These are phyloP conservation scores for Thalassoma bifasciatum DNA, from an alignment of 2,113 vertebrate species.

Conservation along the genomic window DNA sequence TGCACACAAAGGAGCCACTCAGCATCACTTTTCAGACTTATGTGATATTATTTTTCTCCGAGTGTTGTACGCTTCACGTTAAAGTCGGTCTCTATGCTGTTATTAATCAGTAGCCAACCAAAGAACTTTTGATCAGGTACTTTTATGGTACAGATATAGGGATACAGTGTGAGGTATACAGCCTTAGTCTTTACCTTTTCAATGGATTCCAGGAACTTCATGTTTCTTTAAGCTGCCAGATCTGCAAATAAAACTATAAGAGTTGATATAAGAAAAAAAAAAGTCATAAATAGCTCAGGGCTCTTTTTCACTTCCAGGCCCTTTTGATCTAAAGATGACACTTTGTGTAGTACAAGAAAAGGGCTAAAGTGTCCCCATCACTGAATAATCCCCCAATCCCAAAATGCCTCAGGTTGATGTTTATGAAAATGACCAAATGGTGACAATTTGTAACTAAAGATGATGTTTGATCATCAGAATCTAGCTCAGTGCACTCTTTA, in stretches of 20 bases:
- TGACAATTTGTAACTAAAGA: neutral
- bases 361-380: neutral
- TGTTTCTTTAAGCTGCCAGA: neutral
- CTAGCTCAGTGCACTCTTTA: neutral
- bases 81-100: constrained; percentile 19
- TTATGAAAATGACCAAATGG: constrained; percentile 18
- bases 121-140: constrained; percentile 45
- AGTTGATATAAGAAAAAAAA: neutral
- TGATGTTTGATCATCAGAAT: neutral
- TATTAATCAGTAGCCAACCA: constrained; percentile 34
- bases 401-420: neutral
- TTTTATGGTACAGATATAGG: constrained; percentile 3
- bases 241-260: constrained; percentile 7
- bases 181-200: no score
- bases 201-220: neutral
- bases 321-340: constrained; percentile 2
- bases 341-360: constrained; percentile 7
- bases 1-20: constrained; percentile 6
- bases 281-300: neutral
- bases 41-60: neutral
- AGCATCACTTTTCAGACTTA: neutral
- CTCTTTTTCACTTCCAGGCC: neutral
- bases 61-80: neutral
- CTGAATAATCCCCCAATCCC: neutral
- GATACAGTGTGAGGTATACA: neutral